Evolutionary conservation across 2,113 vertebrate genomes (phyloP).

Genomic region (Eidolon helvum): DNA sequence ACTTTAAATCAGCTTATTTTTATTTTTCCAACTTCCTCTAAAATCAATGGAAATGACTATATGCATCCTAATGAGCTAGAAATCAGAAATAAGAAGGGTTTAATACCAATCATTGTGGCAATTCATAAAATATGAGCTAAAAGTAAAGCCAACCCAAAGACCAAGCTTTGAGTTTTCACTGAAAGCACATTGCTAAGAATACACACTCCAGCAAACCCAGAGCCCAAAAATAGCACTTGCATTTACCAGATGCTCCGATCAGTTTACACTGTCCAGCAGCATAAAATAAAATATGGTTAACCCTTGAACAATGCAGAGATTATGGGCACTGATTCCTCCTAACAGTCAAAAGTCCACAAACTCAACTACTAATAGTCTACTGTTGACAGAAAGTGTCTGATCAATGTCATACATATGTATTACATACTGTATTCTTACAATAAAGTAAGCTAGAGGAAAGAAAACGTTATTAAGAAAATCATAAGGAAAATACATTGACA

Average conservation of each 20-base stretch:
- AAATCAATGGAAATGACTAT: not conserved
- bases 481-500: not conserved
- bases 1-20: not conserved
- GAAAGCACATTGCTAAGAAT: constrained; percentile 51
- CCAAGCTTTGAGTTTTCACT: not conserved
- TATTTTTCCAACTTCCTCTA: not conserved
- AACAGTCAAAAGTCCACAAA: not conserved
- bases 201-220: not conserved
- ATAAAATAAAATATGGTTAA: constrained; percentile 9
- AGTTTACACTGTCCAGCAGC: constrained; percentile 52
- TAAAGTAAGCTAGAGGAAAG: not conserved
- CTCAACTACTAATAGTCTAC: not conserved
- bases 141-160: not conserved
- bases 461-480: not conserved
- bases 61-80: not conserved
- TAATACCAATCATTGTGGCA: not conserved
- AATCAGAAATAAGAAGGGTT: not conserved
- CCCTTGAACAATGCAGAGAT: not conserved
- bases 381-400: not conserved
- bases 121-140: not conserved
- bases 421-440: not conserved
- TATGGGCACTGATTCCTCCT: not conserved
- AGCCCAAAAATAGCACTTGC: constrained; percentile 54
- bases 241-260: constrained; percentile 49
- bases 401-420: not conserved